Evolutionary conservation across 2,113 vertebrate species (phyloP), one percentile per base, ranked within the genome.

Genomic region (Turdus rufiventris): DNA sequence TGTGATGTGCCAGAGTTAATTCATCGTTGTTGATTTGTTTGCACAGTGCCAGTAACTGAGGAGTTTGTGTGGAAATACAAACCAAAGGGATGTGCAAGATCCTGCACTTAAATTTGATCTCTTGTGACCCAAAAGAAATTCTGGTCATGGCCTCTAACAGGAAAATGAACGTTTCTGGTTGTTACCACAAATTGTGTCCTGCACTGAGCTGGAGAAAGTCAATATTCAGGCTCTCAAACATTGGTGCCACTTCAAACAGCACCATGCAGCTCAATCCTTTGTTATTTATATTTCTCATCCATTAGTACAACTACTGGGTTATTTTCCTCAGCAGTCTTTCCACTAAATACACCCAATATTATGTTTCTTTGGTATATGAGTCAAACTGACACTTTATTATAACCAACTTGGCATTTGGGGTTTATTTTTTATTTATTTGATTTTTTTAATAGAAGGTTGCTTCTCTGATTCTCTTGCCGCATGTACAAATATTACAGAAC

Each of bases 361-460:
- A 66, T 53, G 76, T 88, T 94, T 89, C 33, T 83, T 96, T 92
- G 87, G 89, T 61, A 71, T 71, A 6, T 72, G 31, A 95, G 89
- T 62, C 93, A 76, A 88, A 76, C 93, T 97, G 94, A 97, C 92
- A 95, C 96, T 97, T 96, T 96, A 86, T 93, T 89, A 50, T 95
- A 83, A 70, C 94, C 51, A 88, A 94, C 88, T 97, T 98, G 95
- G 95, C 88, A 83, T 2, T 6, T 95, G 93, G 89, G 40, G 53
- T 96, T 95, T 78, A 53, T 60, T 77, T 93, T 82, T 83, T 96
- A 96, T 96, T 97, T 97, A 96, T 97, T 96, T 93, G 85, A 33
- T 56, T 86, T 84, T 67, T 57, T 58, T 28, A 67, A 38, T 82
- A 91, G 90, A 63, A 72, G 4, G 0, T 61, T 72, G 91, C 89